Evolutionary conservation across 2,113 vertebrate species (phyloP), one percentile per base, ranked within the genome.

Genomic region (Tricholaema leucomelas): DNA sequence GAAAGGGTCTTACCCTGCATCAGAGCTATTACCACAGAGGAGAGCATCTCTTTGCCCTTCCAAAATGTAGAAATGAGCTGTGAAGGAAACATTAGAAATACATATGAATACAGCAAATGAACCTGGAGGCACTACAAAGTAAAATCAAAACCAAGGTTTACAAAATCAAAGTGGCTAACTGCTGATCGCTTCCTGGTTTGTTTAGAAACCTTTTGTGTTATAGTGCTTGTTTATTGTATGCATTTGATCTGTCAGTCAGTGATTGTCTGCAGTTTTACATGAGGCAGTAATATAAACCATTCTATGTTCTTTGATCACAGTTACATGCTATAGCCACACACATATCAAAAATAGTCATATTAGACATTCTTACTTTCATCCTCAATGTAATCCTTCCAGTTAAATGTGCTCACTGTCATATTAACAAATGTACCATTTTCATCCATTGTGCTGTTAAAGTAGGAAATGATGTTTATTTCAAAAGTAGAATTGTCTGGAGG

Each of bases 1-100:
- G 27, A 58, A 60, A 82, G 23, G 52, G 31, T 36, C 98, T 98
- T 98, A 99, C 99, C 99, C 99, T 85, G 98, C 98, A 96, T 97
- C 98, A 91, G 96, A 98, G 92, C 97, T 96, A 61, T 98, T 98
- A 84, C 99, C 99, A 98, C 99, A 99, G 80, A 99, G 98, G 94
- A 99, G 95, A 79, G 99, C 97, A 95, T 99, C 98, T 91, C 88
- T 97, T 91, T 98, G 97, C 83, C 96, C 98, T 96, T 98, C 97
- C 97, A 98, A 95, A 96, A 97, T 83, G 92, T 98, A 98, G 97
- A 97, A 98, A 87, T 98, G 97, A 95, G 94, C 98, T 98, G 95
- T 95, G 91, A 85, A 95, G 72, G 97, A 94, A 97, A 28, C 89
- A 94, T 63, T 71, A 88, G 65, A 93, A 86, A 87, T 35, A 85